Base-by-base conservation (phyloP, 2,797 vertebrate species). In the Anolis apletophallus region DNA sequence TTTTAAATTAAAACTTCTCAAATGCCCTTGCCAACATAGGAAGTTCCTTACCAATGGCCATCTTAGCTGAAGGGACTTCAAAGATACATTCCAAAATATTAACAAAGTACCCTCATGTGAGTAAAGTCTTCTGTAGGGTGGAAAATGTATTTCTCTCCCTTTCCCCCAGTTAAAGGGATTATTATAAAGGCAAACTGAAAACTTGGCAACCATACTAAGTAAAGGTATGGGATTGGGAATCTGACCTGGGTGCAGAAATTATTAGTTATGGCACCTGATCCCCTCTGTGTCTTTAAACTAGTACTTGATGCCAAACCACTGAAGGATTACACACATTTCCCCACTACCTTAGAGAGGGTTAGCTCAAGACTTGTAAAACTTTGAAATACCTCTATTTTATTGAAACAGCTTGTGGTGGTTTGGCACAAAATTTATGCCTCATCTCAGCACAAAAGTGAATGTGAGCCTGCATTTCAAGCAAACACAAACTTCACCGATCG, bases 401-500 rank as follows among this genome's bases (percentile, higher is more conserved):
- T 54, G 52, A 0, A 0, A 7, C 0, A 1, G 4, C 4, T 0
- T 5, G 10, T 40, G 11, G 19, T 71, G 34, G 5, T 9, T 52
- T 52, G n/a, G 1, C 13, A 2, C 0, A 34, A 64, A 16, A 12
- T 0, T 64, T 82, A 54, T 71, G 12, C 79, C 75, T 32, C 71
- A 32, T 52, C 90, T 84, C 19, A 50, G 36, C 34, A 50, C 46
- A 17, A 1, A 67, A 57, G n/a, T 16, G 12, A 79, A 26, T 46
- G 61, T 57, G 34, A 50, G 55, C 86, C 73, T 61, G 55, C 77
- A 81, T 86, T 86, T 61, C 19, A 87, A 92, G 74, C 61, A 5
- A 75, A 79, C 12, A 26, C 54, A 81, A 85, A 29, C 59, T 81
- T 79, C 68, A 7, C 1, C 5, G 57, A 81, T 14, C 88, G 57